A percentile compares a stretch with the other conserved stretches of the same genome.
These are phyloP conservation scores for Penaeus chinensis DNA, from an alignment of 1,140 invertebrate species.

Conservation along the genomic window DNA sequence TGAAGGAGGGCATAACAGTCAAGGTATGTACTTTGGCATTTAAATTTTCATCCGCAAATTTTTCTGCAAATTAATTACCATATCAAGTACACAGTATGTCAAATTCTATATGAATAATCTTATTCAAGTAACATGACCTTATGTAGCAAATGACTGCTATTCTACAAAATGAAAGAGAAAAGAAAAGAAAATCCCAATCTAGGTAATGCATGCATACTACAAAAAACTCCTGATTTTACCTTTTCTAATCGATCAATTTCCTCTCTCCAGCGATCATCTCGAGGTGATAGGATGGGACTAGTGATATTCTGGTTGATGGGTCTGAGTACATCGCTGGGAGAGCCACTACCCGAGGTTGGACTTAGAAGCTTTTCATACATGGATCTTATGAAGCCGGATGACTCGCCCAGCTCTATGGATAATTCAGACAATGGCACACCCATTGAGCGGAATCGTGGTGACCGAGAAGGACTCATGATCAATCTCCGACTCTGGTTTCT, in stretches of 20 bases:
- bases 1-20: too few relatives aligned
- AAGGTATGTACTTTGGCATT: too few relatives aligned
- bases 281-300: slow-evolving; percentile 60
- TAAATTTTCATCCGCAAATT: too few relatives aligned
- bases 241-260: slow-evolving; percentile 60
- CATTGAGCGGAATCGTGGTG: slow-evolving; percentile 55
- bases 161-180: too few relatives aligned
- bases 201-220: not conserved
- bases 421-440: slow-evolving; percentile 52
- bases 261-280: slow-evolving; percentile 62
- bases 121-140: too few relatives aligned
- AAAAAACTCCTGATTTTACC: slow-evolving; percentile 29
- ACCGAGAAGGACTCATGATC: slow-evolving; percentile 58
- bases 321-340: slow-evolving; percentile 63
- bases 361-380: slow-evolving; percentile 62
- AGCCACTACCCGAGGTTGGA: slow-evolving; percentile 56
- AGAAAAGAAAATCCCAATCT: too few relatives aligned
- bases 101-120: too few relatives aligned
- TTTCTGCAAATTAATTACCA: too few relatives aligned
- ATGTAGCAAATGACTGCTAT: too few relatives aligned
- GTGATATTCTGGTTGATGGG: slow-evolving; percentile 66
- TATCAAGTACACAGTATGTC: too few relatives aligned
- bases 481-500: slow-evolving; percentile 57
- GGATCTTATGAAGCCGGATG: slow-evolving; percentile 47
- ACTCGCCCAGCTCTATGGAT: slow-evolving; percentile 57